These are phyloP conservation scores for Hemaris fuciformis DNA, from an alignment of 2,888 invertebrate species.

Conservation along the genomic window DNA sequence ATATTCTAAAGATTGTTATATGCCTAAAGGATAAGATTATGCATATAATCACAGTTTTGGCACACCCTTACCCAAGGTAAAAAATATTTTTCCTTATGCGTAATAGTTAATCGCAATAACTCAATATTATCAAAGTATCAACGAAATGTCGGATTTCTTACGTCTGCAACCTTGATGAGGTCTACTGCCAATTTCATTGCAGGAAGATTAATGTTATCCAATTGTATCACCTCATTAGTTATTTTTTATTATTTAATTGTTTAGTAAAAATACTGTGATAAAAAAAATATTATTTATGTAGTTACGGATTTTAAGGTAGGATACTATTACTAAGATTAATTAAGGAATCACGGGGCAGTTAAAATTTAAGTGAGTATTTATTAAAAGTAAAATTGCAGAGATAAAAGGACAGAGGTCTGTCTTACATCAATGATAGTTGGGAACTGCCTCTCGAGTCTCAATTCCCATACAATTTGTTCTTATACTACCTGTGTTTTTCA, in stretches of 20 bases:
- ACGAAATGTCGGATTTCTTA: not conserved
- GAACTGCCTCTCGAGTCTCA: too few relatives aligned
- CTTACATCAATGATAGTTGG: too few relatives aligned
- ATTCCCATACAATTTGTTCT: too few relatives aligned
- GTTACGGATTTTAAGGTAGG: too few relatives aligned
- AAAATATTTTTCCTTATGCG: not conserved
- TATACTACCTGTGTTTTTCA: too few relatives aligned
- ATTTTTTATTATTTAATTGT: not conserved
- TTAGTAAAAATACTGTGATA: too few relatives aligned
- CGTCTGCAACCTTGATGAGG: not conserved
- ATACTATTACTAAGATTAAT: too few relatives aligned
- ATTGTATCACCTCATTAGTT: not conserved
- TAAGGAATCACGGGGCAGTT: too few relatives aligned
- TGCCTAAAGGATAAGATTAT: not conserved
- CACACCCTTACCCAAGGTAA: not conserved
- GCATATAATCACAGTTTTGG: not conserved
- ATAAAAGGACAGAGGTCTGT: too few relatives aligned
- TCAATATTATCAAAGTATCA: not conserved
- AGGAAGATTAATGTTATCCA: not conserved
- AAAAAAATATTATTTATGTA: too few relatives aligned
- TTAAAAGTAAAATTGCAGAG: too few relatives aligned
- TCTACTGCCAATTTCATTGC: not conserved
- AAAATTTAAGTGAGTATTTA: too few relatives aligned
- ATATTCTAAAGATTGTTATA: not conserved
- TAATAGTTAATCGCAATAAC: not conserved